Evolutionary conservation across 2,888 invertebrate species (phyloP).

Genomic region (Boloria selene): DNA sequence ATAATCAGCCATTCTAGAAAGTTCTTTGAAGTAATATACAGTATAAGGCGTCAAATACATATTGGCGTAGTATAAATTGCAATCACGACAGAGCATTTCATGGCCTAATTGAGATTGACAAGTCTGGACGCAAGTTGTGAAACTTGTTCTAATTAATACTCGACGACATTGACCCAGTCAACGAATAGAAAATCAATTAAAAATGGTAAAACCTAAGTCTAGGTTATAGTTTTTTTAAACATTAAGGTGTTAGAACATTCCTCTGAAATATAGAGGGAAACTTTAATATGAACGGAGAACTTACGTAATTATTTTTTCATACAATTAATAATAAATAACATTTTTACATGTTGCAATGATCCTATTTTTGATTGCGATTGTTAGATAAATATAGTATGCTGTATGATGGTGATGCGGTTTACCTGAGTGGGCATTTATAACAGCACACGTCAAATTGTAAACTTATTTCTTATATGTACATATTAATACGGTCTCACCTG

Average conservation of each 20-base stretch:
- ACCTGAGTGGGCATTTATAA: no score
- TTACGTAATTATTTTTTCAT: not conserved
- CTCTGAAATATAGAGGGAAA: not conserved
- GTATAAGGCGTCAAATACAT: conserved; percentile 5
- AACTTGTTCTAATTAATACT: conserved; percentile 53
- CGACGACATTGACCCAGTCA: conserved; percentile 66
- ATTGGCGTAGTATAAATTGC: conserved; percentile 9
- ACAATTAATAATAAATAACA: no score
- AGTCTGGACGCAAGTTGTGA: conserved; percentile 47
- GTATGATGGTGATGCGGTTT: no score
- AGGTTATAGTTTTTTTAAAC: conserved; percentile 14
- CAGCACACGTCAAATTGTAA: not conserved
- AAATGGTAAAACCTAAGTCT: conserved; percentile 19
- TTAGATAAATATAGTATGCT: no score
- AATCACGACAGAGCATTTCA: conserved; percentile 24
- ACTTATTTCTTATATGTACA: not conserved
- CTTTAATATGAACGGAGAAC: no score
- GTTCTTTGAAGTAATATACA: not conserved
- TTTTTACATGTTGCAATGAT: no score
- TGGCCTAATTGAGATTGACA: conserved; percentile 42
- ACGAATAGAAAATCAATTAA: conserved; percentile 53
- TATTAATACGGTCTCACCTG: not conserved
- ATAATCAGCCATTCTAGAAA: not conserved
- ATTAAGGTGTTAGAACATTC: conserved; percentile 6
- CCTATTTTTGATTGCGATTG: no score